Conservation (phyloP, 2,113 vertebrate species). For the Nothoprocta pentlandii region DNA sequence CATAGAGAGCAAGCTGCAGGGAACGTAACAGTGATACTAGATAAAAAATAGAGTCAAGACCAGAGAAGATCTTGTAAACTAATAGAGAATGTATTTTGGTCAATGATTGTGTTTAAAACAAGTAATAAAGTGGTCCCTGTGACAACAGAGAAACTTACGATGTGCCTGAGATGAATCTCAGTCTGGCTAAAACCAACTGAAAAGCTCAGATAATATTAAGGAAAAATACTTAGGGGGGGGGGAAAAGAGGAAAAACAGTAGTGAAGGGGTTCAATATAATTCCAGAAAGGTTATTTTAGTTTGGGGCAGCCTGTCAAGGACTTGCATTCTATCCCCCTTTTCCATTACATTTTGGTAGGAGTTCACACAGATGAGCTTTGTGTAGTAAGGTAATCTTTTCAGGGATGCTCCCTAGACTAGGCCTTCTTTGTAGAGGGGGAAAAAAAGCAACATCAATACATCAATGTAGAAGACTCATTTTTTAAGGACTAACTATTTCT, state of each 20-base stretch:
- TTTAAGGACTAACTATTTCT: background rate
- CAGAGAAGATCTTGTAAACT: background rate
- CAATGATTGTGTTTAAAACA: background rate
- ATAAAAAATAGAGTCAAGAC: background rate
- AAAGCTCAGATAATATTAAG: background rate
- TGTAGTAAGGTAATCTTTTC: background rate
- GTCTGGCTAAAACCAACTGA: background rate
- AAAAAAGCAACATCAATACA: background rate
- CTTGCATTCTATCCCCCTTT: background rate
- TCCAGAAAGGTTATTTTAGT: background rate
- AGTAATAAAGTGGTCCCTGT: background rate
- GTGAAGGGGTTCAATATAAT: background rate
- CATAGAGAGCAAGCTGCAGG: no score
- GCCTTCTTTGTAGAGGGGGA: background rate
- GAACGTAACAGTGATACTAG: background rate
- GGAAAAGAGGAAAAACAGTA: background rate
- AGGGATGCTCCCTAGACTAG: background rate
- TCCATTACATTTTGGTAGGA: background rate
- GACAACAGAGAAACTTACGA: background rate
- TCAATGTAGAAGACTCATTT: background rate
- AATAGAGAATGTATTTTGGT: background rate
- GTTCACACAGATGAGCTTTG: background rate
- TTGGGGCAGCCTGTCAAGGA: background rate
- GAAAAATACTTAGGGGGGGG: no score
- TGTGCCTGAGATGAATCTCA: background rate